Conservation (phyloP, 2,113 vertebrate species). For the Leucoraja erinaceus region DNA sequence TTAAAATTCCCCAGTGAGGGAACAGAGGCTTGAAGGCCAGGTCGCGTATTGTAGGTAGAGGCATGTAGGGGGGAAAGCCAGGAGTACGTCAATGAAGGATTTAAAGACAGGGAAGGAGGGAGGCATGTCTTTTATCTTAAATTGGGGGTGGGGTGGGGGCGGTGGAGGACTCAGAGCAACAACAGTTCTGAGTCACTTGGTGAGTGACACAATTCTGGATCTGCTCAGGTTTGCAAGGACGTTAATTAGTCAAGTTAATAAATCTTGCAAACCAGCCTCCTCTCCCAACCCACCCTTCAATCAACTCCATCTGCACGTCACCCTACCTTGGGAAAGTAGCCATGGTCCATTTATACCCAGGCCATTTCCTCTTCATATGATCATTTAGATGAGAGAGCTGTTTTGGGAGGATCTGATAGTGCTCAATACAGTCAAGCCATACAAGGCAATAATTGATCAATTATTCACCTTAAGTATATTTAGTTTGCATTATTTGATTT, state of each 20-base stretch:
- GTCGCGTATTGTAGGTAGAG: neutral
- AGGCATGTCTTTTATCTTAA: neutral
- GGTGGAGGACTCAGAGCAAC: neutral
- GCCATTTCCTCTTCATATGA: too few species aligned
- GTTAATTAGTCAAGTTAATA: neutral
- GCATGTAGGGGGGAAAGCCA: neutral
- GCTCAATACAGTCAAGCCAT: neutral
- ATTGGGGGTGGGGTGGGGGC: too few species aligned
- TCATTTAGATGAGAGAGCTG: neutral
- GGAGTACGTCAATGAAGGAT: neutral
- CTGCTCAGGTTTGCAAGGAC: neutral
- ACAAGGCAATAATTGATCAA: neutral
- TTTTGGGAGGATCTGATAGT: neutral
- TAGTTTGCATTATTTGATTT: too few species aligned
- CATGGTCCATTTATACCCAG: too few species aligned
- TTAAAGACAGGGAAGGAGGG: neutral
- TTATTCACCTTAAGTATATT: neutral
- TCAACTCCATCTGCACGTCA: too few species aligned
- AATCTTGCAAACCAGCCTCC: too few species aligned
- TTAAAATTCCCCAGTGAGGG: too few species aligned
- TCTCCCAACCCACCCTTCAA: too few species aligned
- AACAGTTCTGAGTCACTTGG: neutral
- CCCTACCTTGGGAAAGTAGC: too few species aligned
- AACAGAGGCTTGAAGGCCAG: neutral
- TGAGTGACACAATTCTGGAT: neutral